These are phyloP conservation scores for Zoanthus sansibaricus DNA, from an alignment of 92 coral and sea anemone genomes.

Conservation along the genomic window DNA sequence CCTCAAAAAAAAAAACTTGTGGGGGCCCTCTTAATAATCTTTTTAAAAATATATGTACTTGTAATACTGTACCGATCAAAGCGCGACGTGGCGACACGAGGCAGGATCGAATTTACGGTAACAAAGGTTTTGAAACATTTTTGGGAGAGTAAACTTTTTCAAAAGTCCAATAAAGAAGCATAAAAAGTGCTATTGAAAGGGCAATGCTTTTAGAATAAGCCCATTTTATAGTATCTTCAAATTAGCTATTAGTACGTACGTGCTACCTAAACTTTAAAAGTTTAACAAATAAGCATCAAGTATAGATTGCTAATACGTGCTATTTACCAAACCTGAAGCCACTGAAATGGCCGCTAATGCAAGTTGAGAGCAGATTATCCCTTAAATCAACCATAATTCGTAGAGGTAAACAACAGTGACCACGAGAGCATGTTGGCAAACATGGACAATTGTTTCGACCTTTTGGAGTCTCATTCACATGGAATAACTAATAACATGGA, in stretches of 20 bases:
- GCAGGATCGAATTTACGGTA: not conserved
- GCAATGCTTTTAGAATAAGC: not conserved
- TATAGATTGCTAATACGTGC: no score
- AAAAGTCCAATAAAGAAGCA: not conserved
- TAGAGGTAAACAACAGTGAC: not conserved
- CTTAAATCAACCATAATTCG: no score
- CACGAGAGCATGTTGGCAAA: not conserved
- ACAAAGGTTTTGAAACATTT: not conserved
- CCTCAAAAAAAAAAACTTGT: no score
- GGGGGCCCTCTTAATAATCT: no score
- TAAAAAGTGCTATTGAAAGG: not conserved
- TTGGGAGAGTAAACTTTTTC: not conserved
- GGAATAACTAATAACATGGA: no score
- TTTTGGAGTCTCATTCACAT: no score
- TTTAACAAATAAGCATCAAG: no score
- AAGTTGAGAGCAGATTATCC: no score
- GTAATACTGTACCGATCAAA: not conserved
- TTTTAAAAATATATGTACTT: not conserved
- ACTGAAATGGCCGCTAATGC: no score
- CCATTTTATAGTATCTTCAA: not conserved
- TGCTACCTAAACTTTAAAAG: no score
- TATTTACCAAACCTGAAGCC: no score
- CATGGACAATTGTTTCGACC: no score
- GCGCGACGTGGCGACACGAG: not conserved
- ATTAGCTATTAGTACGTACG: not conserved